These are phyloP conservation scores for Centropristis striata DNA, from an alignment of 2,113 vertebrate genomes.

Conservation along the genomic window DNA sequence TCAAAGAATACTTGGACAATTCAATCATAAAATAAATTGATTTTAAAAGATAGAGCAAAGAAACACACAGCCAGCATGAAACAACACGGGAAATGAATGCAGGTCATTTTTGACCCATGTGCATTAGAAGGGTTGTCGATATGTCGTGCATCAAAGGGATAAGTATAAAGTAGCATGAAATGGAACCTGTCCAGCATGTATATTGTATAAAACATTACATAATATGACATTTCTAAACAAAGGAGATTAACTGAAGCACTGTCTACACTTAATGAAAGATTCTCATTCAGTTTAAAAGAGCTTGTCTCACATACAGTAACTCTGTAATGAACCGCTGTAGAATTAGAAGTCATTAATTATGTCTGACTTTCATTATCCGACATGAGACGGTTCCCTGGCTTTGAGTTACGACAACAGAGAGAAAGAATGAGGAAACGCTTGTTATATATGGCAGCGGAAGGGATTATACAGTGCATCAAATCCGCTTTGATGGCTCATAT, in stretches of 20 bases:
- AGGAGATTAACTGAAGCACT: conserved; percentile 10
- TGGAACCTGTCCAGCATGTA: too few species aligned
- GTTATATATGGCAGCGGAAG: conserved; percentile 21
- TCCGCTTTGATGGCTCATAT: conserved; percentile 56
- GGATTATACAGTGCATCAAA: conserved; percentile 56
- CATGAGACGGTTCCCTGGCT: conserved; percentile 44
- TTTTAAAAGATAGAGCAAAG: too few species aligned
- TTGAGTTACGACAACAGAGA: conserved; percentile 28
- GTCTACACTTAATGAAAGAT: conserved; percentile 16
- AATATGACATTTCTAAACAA: not conserved
- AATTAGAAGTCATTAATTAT: conserved; percentile 63
- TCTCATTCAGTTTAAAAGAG: conserved; percentile 17
- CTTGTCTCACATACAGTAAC: conserved; percentile 23
- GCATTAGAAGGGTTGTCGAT: too few species aligned
- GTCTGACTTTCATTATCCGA: conserved; percentile 54
- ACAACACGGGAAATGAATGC: too few species aligned
- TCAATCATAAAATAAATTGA: too few species aligned
- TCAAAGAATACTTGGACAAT: too few species aligned
- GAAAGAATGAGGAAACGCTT: conserved; percentile 18
- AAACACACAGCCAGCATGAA: too few species aligned
- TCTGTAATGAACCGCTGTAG: conserved; percentile 40
- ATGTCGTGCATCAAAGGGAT: too few species aligned
- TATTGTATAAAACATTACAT: too few species aligned
- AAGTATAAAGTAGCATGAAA: too few species aligned
- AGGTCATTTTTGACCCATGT: too few species aligned